These are phyloP conservation scores for Dipodomys ordii DNA, from an alignment of 2,113 vertebrate species.

Conservation along the genomic window DNA sequence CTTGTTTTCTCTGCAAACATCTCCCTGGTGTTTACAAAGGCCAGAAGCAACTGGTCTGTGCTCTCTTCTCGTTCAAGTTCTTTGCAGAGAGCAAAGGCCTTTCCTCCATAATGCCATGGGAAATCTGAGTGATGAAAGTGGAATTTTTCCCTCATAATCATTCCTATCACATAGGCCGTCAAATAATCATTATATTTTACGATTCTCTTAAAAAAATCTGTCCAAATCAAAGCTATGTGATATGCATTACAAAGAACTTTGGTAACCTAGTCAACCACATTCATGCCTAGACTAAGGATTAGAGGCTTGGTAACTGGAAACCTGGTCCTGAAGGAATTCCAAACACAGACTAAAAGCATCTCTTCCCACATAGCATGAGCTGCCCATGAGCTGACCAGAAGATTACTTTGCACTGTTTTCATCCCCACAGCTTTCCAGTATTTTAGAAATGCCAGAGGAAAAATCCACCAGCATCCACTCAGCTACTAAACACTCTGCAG, in stretches of 20 bases:
- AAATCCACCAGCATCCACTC: conserved; percentile 74
- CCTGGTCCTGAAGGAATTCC: conserved; percentile 86
- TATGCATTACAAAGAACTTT: conserved; percentile 80
- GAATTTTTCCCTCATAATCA: background rate
- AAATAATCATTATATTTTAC: conserved; percentile 84
- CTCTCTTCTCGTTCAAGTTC: conserved; percentile 23
- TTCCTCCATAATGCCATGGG: conserved; percentile 54
- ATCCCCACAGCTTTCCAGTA: conserved; percentile 72
- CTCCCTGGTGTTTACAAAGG: background rate
- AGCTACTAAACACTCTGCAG: conserved; percentile 78
- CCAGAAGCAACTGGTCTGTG: background rate
- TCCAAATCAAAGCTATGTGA: conserved; percentile 84
- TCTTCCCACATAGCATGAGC: conserved; percentile 72
- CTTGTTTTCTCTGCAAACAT: conserved; percentile 46
- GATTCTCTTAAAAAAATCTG: conserved; percentile 79
- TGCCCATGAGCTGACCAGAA: conserved; percentile 72
- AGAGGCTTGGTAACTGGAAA: conserved; percentile 85
- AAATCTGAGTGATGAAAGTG: conserved; percentile 65
- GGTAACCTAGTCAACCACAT: conserved; percentile 81
- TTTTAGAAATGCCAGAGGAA: conserved; percentile 82
- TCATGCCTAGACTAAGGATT: conserved; percentile 80
- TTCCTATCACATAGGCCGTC: conserved; percentile 68
- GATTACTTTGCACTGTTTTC: conserved; percentile 81
- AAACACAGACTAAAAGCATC: conserved; percentile 85
- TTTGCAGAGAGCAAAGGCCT: background rate